Evolutionary conservation across 2,797 vertebrate genomes (phyloP).

Genomic region (Pogoniulus pusillus): DNA sequence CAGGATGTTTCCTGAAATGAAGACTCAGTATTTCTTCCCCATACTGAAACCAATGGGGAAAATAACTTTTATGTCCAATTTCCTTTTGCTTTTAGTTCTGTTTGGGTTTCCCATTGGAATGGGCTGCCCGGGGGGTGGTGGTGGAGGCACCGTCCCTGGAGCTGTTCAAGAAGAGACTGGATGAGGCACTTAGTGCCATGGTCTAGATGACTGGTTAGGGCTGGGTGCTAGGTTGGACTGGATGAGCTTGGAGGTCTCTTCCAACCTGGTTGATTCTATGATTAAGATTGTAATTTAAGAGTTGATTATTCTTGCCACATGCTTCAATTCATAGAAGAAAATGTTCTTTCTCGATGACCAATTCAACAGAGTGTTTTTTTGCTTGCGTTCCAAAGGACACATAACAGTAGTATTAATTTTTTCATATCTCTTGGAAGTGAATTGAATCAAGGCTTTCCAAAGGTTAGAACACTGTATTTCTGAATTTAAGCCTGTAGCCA

Average conservation of each 20-base stretch:
- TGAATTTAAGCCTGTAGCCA: not conserved
- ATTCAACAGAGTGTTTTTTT: not conserved
- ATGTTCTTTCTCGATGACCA: not conserved
- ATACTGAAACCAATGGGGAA: not conserved
- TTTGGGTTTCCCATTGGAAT: no score
- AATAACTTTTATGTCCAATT: not conserved
- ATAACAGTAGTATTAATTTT: not conserved
- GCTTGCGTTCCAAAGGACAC: not conserved
- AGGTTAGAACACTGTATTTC: not conserved
- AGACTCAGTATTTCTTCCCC: not conserved
- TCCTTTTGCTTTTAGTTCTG: not conserved
- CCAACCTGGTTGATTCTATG: no score
- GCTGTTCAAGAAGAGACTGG: no score
- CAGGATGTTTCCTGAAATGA: not conserved
- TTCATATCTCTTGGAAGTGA: not conserved
- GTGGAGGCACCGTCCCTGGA: no score
- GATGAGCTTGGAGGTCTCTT: no score
- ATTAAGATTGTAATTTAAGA: not conserved
- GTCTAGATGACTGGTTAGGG: no score
- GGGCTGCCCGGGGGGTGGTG: no score
- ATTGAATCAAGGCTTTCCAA: accelerated
- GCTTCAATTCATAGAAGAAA: not conserved
- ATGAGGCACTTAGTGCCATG: no score
- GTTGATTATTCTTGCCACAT: not conserved
- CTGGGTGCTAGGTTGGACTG: no score